Percentiles rank a stretch among this genome's conserved stretches.
Evolutionary conservation across 1,140 invertebrate genomes (phyloP).

Genomic region (Cotesia glomerata): DNA sequence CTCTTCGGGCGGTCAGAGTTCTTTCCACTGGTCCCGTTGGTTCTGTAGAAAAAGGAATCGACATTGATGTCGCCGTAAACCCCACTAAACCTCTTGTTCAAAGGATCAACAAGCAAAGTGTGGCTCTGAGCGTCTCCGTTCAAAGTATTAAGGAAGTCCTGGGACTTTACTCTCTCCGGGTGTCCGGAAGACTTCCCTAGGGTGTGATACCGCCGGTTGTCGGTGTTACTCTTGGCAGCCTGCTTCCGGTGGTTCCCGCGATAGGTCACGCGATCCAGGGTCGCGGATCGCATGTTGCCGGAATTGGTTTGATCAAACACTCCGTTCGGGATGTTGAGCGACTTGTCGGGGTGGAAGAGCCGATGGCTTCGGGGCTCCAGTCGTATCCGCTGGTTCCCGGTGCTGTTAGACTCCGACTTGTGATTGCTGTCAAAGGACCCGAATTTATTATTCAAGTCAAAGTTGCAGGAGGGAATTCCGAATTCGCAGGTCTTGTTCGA

Average conservation of each 20-base stretch:
- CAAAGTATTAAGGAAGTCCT: conserved; percentile 8
- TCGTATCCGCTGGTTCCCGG: conserved; percentile 48
- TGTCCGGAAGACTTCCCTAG: conserved; percentile 36
- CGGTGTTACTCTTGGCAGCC: conserved; percentile 31
- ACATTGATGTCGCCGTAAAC: conserved; percentile 31
- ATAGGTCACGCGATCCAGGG: conserved; percentile 54
- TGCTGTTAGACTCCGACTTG: neutral
- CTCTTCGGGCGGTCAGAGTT: conserved; percentile 40
- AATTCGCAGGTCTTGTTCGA: conserved; percentile 42
- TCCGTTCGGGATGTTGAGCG: conserved; percentile 37
- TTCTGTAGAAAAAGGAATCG: conserved; percentile 47
- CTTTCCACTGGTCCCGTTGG: conserved; percentile 46
- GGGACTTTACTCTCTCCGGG: neutral
- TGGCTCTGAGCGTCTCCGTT: conserved; percentile 35
- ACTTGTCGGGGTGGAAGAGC: conserved; percentile 40
- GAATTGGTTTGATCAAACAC: conserved; percentile 28
- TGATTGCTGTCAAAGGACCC: conserved; percentile 36
- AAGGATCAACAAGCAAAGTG: conserved; percentile 42
- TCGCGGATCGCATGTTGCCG: conserved; percentile 49
- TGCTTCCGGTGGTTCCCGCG: conserved; percentile 50
- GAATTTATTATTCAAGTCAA: conserved; percentile 46
- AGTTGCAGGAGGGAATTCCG: conserved; percentile 42
- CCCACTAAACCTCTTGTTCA: conserved; percentile 41
- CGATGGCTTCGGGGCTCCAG: conserved; percentile 55
- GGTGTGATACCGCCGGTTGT: conserved; percentile 43